phyloP scores from a whole-genome alignment of 2,113 vertebrate genomes.

The Lanius ludovicianus region DNA sequence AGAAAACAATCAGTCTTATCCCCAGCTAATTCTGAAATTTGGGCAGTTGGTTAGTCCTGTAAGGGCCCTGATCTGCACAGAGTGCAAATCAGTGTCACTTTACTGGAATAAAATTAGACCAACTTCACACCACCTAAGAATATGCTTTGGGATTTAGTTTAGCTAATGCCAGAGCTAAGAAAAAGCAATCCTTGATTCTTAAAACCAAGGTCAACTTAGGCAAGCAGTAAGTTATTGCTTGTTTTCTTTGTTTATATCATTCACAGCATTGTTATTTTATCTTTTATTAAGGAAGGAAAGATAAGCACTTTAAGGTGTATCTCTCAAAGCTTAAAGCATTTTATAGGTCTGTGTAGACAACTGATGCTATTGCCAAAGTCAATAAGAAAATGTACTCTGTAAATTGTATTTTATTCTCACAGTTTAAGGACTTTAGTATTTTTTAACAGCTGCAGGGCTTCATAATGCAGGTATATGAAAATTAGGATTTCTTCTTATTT shows the following conservation, averaged over 20 bases:
- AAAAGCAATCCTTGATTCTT: background rate
- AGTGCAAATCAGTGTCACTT: background rate
- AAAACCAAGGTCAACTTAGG: slow-evolving; percentile 26
- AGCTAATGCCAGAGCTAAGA: background rate
- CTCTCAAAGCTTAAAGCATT: background rate
- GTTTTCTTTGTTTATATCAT: slow-evolving; percentile 34
- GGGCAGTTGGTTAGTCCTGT: slow-evolving; percentile 20
- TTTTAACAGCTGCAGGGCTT: slow-evolving; percentile 63
- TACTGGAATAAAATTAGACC: background rate
- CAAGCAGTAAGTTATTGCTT: slow-evolving; percentile 28
- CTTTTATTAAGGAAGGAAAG: slow-evolving; percentile 49
- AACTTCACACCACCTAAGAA: background rate
- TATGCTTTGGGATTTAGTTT: background rate
- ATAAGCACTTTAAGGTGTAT: slow-evolving; percentile 16
- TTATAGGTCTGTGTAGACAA: slow-evolving; percentile 12
- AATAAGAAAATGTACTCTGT: slow-evolving; percentile 2
- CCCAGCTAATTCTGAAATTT: slow-evolving; percentile 46
- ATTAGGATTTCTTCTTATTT: slow-evolving; percentile 62
- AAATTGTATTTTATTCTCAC: slow-evolving; percentile 36
- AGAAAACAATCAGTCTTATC: slow-evolving; percentile 17
- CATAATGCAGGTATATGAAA: slow-evolving; percentile 60
- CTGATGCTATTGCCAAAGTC: slow-evolving; percentile 30
- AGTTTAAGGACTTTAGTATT: background rate
- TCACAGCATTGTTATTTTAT: background rate
- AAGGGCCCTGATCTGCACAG: background rate